phyloP scores from a whole-genome alignment of 2,888 invertebrate species.

The Leptura quadrifasciata region DNA sequence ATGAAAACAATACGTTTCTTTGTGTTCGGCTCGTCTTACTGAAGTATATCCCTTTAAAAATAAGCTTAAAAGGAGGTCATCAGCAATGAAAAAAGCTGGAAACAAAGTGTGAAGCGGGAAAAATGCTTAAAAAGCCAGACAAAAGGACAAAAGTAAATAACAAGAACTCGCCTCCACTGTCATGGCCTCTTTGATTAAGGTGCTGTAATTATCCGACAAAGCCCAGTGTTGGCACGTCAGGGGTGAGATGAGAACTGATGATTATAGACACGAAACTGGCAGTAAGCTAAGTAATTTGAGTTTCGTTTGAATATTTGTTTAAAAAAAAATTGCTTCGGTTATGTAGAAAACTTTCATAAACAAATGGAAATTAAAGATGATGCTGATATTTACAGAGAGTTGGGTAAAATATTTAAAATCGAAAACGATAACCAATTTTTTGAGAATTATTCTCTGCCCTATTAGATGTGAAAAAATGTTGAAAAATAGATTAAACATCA shows the following conservation, averaged over 20 bases:
- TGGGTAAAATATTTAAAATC: no score
- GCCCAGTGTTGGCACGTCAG: slow-evolving; percentile 15
- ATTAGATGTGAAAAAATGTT: no score
- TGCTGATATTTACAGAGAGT: no score
- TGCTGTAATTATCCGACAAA: slow-evolving; percentile 35
- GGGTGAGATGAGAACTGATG: not conserved
- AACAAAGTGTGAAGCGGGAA: slow-evolving; percentile 40
- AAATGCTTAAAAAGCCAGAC: slow-evolving; percentile 37
- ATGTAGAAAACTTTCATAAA: no score
- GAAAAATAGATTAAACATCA: no score
- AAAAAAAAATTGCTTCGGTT: no score
- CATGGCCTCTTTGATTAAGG: slow-evolving; percentile 36
- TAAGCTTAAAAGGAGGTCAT: slow-evolving; percentile 11
- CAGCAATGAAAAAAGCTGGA: slow-evolving; percentile 30
- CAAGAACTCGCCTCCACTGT: slow-evolving; percentile 32
- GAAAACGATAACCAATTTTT: no score
- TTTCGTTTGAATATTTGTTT: no score
- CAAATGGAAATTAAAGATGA: no score
- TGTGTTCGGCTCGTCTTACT: slow-evolving; percentile 1
- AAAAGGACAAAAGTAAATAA: slow-evolving; percentile 45
- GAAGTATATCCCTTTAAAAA: slow-evolving; percentile 4
- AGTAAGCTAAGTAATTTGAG: no score
- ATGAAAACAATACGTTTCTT: not conserved
- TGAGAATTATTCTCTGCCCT: no score
- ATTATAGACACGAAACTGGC: no score